Conservation (phyloP, 2,888 invertebrate genomes). For the Thysanoteuthis rhombus region DNA sequence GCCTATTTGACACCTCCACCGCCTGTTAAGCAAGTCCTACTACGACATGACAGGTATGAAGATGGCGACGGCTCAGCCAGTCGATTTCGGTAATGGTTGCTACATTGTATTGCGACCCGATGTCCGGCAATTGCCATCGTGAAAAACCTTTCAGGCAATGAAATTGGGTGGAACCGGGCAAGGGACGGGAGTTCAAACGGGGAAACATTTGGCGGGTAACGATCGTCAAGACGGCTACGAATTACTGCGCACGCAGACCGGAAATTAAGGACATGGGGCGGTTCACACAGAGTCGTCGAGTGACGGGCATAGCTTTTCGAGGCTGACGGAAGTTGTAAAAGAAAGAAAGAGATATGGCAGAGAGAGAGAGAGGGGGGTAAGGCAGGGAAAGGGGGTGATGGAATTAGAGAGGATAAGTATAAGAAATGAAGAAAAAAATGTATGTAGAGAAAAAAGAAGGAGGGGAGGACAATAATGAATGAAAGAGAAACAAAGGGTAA, state of each 20-base stretch:
- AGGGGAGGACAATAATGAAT: too few relatives aligned
- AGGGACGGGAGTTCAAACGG: background rate
- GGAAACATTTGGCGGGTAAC: background rate
- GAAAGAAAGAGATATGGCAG: background rate
- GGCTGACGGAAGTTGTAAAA: background rate
- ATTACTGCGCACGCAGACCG: conserved; percentile 32
- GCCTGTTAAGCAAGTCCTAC: background rate
- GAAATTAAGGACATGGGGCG: conserved; percentile 23
- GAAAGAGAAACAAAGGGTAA: too few relatives aligned
- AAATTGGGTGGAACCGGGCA: conserved; percentile 12
- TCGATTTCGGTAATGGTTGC: background rate
- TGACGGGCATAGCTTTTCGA: background rate
- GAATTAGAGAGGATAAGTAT: too few relatives aligned
- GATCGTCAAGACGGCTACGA: background rate
- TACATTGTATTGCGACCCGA: background rate
- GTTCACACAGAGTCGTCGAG: conserved; percentile 15
- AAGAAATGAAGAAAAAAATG: too few relatives aligned
- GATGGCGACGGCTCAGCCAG: background rate
- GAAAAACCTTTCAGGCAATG: background rate
- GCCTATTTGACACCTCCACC: background rate
- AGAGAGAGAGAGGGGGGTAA: background rate
- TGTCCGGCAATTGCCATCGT: background rate
- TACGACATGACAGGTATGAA: background rate
- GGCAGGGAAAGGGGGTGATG: background rate
- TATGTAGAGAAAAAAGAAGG: too few relatives aligned